These are phyloP conservation scores for Molossus alvarezi DNA, from an alignment of 2,797 vertebrate genomes.

Conservation along the genomic window DNA sequence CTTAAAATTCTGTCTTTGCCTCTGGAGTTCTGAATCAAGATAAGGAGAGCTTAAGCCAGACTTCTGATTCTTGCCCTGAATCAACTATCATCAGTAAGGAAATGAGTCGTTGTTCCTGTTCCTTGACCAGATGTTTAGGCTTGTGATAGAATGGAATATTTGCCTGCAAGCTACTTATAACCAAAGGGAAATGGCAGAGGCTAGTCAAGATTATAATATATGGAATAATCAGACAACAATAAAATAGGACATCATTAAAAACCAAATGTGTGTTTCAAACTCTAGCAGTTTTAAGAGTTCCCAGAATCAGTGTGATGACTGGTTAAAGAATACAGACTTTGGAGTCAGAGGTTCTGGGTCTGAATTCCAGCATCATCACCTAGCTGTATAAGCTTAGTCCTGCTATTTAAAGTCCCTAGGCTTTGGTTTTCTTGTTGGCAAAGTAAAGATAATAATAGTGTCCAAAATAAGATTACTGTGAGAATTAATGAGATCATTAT, in stretches of 20 bases:
- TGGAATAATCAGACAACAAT: neutral
- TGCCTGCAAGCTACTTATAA: neutral
- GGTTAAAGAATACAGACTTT: neutral
- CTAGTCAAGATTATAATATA: neutral
- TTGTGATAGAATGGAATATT: no score
- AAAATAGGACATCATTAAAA: neutral
- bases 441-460: neutral
- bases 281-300: neutral
- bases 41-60: no score
- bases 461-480: neutral
- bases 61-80: no score
- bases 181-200: neutral
- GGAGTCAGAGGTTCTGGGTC: neutral
- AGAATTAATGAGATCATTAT: neutral
- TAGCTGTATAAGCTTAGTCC: neutral
- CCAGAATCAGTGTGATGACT: neutral
- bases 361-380: neutral
- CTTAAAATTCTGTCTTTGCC: no score
- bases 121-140: no score
- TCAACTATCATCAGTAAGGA: no score
- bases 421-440: conserved; percentile 32
- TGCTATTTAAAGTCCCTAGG: neutral
- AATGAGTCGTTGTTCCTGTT: no score
- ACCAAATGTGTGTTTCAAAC: neutral
- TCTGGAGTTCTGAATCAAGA: no score